Conservation (phyloP, 1,140 invertebrate genomes). For the Parasteatoda tepidariorum region DNA sequence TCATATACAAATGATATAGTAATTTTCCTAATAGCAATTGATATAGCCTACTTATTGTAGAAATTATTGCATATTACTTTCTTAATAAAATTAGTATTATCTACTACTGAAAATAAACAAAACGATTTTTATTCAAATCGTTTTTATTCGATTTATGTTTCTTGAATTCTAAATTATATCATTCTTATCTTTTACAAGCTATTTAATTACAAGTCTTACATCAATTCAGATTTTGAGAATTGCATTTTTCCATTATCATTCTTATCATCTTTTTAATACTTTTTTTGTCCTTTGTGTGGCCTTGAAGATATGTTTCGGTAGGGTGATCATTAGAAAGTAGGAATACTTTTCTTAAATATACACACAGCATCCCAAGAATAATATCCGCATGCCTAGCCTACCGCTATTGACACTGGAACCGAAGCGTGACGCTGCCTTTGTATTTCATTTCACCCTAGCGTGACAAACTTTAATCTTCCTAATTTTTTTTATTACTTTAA, state of each 20-base stretch:
- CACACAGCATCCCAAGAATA: neutral
- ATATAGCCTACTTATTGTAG: no score
- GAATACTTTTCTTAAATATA: neutral
- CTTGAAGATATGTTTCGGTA: constrained; percentile 52
- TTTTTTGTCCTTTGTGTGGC: neutral
- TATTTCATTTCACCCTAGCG: constrained; percentile 1
- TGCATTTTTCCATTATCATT: neutral
- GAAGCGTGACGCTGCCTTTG: constrained; percentile 27
- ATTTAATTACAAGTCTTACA: no score
- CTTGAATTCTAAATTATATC: no score
- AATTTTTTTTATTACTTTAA: neutral
- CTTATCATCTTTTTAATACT: constrained; percentile 6
- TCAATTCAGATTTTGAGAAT: no score
- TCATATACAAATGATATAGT: no score
- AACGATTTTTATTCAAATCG: no score
- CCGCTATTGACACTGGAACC: constrained; percentile 40
- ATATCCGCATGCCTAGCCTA: constrained; percentile 43
- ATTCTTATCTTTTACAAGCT: no score
- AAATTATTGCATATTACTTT: no score
- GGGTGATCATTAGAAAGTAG: constrained; percentile 21
- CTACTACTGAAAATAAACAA: no score
- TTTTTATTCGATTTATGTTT: no score
- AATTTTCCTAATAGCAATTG: no score
- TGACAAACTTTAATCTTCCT: neutral
- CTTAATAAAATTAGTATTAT: no score